These are phyloP conservation scores for human DNA, from an alignment of 2,113 vertebrate species.

Conservation along the genomic window DNA sequence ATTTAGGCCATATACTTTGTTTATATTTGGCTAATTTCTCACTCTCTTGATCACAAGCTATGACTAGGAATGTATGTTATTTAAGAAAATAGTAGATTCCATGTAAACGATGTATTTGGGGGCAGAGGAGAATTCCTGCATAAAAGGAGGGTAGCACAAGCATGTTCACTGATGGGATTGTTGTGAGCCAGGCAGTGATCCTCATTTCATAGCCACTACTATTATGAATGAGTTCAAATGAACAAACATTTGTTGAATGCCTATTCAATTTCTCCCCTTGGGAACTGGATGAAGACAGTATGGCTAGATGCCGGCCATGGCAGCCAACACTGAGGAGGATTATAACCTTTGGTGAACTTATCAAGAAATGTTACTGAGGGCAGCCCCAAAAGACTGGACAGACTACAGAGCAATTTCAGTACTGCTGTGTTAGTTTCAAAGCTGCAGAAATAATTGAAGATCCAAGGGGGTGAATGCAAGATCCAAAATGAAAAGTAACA, in stretches of 20 bases:
- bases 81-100: neutral
- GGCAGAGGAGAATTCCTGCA: neutral
- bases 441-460: neutral
- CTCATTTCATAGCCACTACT: neutral
- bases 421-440: neutral
- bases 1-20: neutral
- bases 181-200: neutral
- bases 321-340: neutral
- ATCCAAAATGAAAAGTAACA: neutral
- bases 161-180: neutral
- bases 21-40: neutral
- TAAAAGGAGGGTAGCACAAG: neutral
- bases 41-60: neutral
- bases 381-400: neutral
- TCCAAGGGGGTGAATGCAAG: neutral
- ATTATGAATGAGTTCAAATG: neutral
- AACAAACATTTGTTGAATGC: neutral
- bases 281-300: neutral
- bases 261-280: neutral
- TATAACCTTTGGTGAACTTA: neutral
- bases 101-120: neutral
- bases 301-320: neutral
- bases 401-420: neutral
- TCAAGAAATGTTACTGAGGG: neutral
- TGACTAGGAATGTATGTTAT: neutral